phyloP scores from a whole-genome alignment of 2,888 invertebrate genomes.

The Branchellion lobata region DNA sequence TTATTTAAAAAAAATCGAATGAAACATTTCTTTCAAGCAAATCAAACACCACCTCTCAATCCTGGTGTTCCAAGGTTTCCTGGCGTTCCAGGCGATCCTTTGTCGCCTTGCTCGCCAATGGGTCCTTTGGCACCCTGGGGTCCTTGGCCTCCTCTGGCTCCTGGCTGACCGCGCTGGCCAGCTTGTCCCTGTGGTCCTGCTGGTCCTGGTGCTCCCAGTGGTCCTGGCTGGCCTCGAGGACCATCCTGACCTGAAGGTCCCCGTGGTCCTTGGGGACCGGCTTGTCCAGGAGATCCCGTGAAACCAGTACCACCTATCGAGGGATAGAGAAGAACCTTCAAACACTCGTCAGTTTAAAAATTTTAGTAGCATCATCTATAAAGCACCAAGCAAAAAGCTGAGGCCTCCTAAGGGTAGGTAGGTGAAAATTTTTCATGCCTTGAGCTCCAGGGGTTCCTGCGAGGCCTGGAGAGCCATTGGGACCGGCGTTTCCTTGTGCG shows the following conservation, averaged over 20 bases:
- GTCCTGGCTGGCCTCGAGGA: constrained; percentile 43
- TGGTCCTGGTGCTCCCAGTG: constrained; percentile 45
- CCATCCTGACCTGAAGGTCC: constrained; percentile 46
- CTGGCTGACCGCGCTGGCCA: constrained; percentile 31
- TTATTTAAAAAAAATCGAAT: too few relatives aligned
- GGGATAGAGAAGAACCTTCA: too few relatives aligned
- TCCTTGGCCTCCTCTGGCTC: constrained; percentile 25
- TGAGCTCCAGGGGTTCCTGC: constrained; percentile 39
- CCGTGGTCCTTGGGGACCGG: constrained; percentile 33
- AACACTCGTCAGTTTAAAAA: too few relatives aligned
- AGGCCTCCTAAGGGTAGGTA: too few relatives aligned
- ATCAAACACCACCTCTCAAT: neutral
- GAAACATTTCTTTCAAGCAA: too few relatives aligned
- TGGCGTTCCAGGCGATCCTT: neutral
- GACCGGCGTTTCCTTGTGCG: constrained; percentile 16
- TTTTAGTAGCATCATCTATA: too few relatives aligned
- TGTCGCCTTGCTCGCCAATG: constrained; percentile 38
- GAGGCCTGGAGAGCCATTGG: neutral
- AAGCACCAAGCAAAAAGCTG: too few relatives aligned
- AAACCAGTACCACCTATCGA: constrained; percentile 42
- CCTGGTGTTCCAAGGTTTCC: neutral
- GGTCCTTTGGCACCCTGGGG: constrained; percentile 40
- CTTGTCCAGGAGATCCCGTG: constrained; percentile 32
- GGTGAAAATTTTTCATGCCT: too few relatives aligned
- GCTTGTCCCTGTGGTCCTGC: constrained; percentile 16